Conservation (phyloP, 2,113 vertebrate species). For the Elgaria multicarinata region DNA sequence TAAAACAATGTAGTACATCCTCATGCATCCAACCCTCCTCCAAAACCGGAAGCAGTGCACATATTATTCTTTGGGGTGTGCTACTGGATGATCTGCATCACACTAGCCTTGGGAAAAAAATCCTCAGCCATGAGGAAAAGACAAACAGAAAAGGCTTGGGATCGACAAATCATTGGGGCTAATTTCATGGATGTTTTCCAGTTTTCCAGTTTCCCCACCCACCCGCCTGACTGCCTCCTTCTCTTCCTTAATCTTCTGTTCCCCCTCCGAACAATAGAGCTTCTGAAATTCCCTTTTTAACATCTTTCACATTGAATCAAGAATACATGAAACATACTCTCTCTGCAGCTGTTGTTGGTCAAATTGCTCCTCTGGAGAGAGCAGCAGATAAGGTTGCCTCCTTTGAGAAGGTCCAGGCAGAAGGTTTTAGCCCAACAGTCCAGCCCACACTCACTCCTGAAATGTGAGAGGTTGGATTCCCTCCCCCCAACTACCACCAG, state of each 20-base stretch:
- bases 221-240: conserved; percentile 29
- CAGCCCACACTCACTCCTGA: conserved; percentile 88
- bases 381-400: conserved; percentile 78
- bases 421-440: conserved; percentile 80
- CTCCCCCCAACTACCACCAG: conserved; percentile 66
- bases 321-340: conserved; percentile 89
- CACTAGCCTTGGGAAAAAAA: conserved; percentile 61
- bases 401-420: conserved; percentile 90
- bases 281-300: conserved; percentile 94
- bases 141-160: conserved; percentile 76
- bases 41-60: conserved; percentile 20
- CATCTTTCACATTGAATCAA: conserved; percentile 95
- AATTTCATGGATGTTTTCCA: conserved; percentile 87
- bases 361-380: conserved; percentile 86
- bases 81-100: conserved; percentile 44
- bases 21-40: not conserved
- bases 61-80: conserved; percentile 29
- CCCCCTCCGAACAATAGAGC: conserved; percentile 79
- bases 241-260: conserved; percentile 74
- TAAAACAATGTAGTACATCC: not conserved
- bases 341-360: conserved; percentile 87
- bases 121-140: conserved; percentile 53
- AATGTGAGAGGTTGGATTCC: conserved; percentile 86
- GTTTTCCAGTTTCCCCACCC: conserved; percentile 74
- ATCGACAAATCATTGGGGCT: conserved; percentile 80